Evolutionary conservation across 2,113 vertebrate species (phyloP).

Genomic region (Carollia perspicillata): DNA sequence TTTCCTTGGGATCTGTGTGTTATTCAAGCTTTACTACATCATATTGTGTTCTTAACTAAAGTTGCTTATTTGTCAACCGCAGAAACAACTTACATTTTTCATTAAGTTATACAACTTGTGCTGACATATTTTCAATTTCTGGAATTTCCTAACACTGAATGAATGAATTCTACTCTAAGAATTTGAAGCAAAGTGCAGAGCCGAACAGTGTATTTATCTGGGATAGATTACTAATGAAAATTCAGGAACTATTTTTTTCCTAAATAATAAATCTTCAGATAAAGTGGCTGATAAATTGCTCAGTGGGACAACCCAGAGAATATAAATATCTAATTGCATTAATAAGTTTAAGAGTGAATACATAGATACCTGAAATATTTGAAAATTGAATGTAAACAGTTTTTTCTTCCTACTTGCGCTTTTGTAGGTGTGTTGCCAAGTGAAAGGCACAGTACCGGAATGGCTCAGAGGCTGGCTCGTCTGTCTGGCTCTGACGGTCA

Average conservation of each 20-base stretch:
- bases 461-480: background rate
- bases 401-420: background rate
- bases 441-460: background rate
- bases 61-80: background rate
- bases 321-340: background rate
- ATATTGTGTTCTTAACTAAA: background rate
- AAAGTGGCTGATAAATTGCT: background rate
- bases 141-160: background rate
- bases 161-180: background rate
- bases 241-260: background rate
- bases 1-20: background rate
- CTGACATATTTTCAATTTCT: background rate
- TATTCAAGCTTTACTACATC: background rate
- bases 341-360: background rate
- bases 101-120: background rate
- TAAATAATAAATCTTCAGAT: background rate
- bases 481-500: background rate
- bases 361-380: background rate
- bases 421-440: background rate
- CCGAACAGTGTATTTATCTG: background rate
- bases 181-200: background rate
- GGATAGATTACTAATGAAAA: background rate
- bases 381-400: background rate
- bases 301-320: background rate
- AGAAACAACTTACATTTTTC: background rate